phyloP scores from a whole-genome alignment of 2,113 vertebrate species.

The Onychostruthus taczanowskii region DNA sequence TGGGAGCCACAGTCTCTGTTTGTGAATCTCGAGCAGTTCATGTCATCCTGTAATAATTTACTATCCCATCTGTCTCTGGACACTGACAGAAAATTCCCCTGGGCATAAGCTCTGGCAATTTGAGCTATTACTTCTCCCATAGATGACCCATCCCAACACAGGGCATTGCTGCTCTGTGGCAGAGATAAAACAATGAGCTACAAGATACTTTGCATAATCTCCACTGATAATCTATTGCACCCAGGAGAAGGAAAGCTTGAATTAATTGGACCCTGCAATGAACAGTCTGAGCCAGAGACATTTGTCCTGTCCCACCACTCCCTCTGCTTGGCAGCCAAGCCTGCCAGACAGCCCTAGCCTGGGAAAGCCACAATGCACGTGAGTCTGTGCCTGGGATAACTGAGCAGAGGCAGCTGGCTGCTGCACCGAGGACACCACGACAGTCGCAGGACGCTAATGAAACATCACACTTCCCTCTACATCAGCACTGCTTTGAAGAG shows the following conservation, averaged over 20 bases:
- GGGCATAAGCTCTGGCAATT: not conserved
- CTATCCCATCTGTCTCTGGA: not conserved
- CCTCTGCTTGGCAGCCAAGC: not conserved
- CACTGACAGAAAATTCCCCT: not conserved
- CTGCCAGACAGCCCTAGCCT: not conserved
- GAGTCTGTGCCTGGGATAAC: not conserved
- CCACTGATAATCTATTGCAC: not conserved
- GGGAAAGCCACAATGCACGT: not conserved
- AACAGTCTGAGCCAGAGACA: not conserved
- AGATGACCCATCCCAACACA: not conserved
- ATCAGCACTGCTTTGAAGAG: not conserved
- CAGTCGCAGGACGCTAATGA: not conserved
- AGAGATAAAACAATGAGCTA: not conserved
- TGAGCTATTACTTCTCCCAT: not conserved
- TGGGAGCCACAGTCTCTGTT: not conserved
- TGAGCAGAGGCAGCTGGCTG: not conserved
- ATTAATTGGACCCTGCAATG: not conserved
- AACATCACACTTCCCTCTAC: not conserved
- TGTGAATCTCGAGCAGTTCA: not conserved
- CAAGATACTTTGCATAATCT: not conserved
- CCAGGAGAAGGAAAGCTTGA: not conserved
- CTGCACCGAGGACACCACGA: not conserved
- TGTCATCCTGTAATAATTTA: not conserved
- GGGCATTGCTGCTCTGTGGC: not conserved
- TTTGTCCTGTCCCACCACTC: not conserved